Base-by-base conservation (phyloP, 2,113 vertebrate genomes). In the Passerina amoena region DNA sequence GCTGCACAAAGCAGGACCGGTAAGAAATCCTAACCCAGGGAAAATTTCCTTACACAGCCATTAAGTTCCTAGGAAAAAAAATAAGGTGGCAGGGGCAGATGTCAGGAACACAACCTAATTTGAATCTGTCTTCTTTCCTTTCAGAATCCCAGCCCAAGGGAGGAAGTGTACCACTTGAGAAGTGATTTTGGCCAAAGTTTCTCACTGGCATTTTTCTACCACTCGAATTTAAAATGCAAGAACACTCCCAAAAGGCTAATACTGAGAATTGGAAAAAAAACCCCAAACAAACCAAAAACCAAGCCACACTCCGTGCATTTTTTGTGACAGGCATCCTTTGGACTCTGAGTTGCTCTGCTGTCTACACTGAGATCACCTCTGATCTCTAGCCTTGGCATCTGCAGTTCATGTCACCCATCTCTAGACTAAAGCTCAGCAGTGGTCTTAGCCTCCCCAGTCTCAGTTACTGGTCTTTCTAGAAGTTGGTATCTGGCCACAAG, bases 231-330 rank as follows among this genome's bases (percentile, higher is more conserved):
- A 96, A 94, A 93, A 90, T 75, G 38, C 68, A 97, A 72, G 70
- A 97, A 77, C 44, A 64, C 30, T 88, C 75, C 87, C 86, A 92
- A 91, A 96, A 94, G 90, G 90, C 86, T 91, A 94, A 92, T 79
- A 94, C 73, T 71, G 64, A 90, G 56, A 94, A 73, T 3, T 44
- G 31, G 30, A 14, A 51, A 33, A 47, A 48, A 25, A 47, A 9
- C 2, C 1, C 35, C 14, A 30, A 60, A 11, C 19, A 30, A 60
- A 44, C n/a, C 5, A 72, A 59, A 37, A 44, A 5, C 1, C 24
- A 66, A 82, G 48, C 16, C 48, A 54, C 9, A 11, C 48, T 57
- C 56, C 9, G 20, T 48, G 51, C 18, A 54, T 80, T 85, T 84
- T 73, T 35, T 61, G 42, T 47, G 15, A 75, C 45, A 71, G 70